Percentiles rank a stretch among this genome's conserved stretches.
Conservation (phyloP, 2,797 vertebrate genomes). For the Paramormyrops hopkinsi region DNA sequence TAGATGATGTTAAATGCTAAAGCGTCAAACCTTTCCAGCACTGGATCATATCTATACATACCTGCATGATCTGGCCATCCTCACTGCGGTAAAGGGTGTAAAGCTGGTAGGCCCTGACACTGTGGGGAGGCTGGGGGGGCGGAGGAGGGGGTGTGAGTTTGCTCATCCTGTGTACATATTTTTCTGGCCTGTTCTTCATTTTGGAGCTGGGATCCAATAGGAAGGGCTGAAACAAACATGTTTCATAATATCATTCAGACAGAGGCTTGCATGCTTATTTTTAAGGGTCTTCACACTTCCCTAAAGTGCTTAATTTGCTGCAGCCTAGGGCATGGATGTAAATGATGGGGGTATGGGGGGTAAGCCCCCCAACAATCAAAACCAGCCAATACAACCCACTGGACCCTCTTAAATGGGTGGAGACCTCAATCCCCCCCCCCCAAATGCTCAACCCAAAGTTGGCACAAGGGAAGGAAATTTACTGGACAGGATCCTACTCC, state of each 20-base stretch:
- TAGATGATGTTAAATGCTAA: neutral
- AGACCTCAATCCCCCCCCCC: no score
- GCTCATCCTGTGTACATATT: slow-evolving; percentile 40
- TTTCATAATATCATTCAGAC: neutral
- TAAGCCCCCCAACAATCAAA: no score
- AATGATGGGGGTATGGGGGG: neutral
- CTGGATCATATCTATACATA: slow-evolving; percentile 35
- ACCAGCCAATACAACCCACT: no score
- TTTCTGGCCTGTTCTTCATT: slow-evolving; percentile 56
- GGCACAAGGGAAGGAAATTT: neutral
- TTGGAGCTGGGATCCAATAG: slow-evolving; percentile 62
- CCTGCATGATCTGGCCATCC: slow-evolving; percentile 80
- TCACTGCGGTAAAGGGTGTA: slow-evolving; percentile 78
- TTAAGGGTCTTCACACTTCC: neutral
- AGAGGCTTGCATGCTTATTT: neutral
- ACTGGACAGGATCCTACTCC: neutral
- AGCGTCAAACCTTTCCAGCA: neutral
- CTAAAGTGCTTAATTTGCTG: neutral
- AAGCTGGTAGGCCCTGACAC: slow-evolving; percentile 72
- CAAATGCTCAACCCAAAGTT: neutral
- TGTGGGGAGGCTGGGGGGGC: slow-evolving; percentile 45
- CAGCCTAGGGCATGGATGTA: no score
- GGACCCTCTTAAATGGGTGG: no score
- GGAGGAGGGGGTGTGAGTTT: slow-evolving; percentile 50
- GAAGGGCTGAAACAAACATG: slow-evolving; percentile 46